Conservation (phyloP, 2,797 vertebrate species). For the Ataeniobius toweri region DNA sequence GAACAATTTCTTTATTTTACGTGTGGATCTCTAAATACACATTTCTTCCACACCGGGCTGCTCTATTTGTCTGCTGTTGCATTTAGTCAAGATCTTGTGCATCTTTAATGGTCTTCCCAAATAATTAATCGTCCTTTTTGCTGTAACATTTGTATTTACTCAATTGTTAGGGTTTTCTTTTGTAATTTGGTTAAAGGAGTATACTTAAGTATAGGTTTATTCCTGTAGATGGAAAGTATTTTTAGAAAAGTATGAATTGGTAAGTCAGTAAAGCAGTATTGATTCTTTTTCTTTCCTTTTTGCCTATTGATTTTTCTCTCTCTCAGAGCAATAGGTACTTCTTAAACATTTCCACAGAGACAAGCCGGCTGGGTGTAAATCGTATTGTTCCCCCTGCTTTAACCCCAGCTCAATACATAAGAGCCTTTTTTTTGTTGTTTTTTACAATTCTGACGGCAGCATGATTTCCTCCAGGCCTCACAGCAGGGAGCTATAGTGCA, state of each 20-base stretch:
- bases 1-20: neutral
- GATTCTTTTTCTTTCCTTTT: constrained; percentile 42
- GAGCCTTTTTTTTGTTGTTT: constrained; percentile 22
- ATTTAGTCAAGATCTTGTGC: neutral
- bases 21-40: neutral
- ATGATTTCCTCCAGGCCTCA: constrained; percentile 73
- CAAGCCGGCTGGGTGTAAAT: constrained; percentile 48
- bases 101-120: neutral
- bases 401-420: constrained; percentile 60
- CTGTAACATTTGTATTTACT: neutral
- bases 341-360: constrained; percentile 52
- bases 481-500: constrained; percentile 71
- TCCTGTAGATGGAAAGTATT: constrained; percentile 31
- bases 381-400: constrained; percentile 62
- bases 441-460: constrained; percentile 61
- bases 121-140: neutral
- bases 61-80: neutral
- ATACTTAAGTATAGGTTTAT: neutral
- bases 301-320: constrained; percentile 47
- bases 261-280: constrained; percentile 43
- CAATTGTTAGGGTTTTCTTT: constrained; percentile 12
- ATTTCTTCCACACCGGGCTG: neutral
- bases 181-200: neutral
- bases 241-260: constrained; percentile 40
- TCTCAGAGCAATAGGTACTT: constrained; percentile 44